These are phyloP conservation scores for Drosophila anomelani DNA, from an alignment of 2,888 invertebrate genomes.

Conservation along the genomic window DNA sequence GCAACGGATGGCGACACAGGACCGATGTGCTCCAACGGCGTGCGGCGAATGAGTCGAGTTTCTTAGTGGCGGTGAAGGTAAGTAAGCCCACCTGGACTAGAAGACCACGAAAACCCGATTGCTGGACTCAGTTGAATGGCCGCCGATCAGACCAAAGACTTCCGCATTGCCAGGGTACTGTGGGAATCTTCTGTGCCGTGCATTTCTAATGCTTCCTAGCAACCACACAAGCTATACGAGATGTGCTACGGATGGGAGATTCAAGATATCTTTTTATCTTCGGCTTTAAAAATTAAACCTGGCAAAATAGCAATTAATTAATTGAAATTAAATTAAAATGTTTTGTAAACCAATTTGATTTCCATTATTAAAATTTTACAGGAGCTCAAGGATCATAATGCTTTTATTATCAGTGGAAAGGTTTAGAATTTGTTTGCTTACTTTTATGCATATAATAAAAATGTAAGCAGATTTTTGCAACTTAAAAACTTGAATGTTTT, in stretches of 20 bases:
- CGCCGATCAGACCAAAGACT: conserved; percentile 57
- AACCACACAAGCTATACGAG: neutral
- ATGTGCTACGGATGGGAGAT: neutral
- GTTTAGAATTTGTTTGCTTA: no score
- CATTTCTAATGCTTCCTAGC: conserved; percentile 60
- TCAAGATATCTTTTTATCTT: neutral
- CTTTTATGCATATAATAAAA: no score
- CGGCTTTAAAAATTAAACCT: neutral
- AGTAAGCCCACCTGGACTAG: conserved; percentile 56
- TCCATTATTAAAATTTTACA: no score
- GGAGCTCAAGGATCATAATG: no score
- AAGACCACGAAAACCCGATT: conserved; percentile 63
- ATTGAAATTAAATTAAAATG: neutral
- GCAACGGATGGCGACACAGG: conserved; percentile 35
- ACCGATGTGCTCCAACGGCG: conserved; percentile 60
- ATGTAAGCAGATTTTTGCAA: neutral
- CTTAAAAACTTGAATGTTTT: no score
- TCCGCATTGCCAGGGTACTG: conserved; percentile 69
- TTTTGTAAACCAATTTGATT: neutral
- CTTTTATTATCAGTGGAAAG: no score
- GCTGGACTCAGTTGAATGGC: conserved; percentile 68
- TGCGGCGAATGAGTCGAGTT: conserved; percentile 61
- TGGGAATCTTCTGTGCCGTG: conserved; percentile 51
- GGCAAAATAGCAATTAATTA: neutral
- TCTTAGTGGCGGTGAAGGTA: conserved; percentile 37